Conservation (phyloP, 2,113 vertebrate species). For the Xyliphius kryptos region DNA sequence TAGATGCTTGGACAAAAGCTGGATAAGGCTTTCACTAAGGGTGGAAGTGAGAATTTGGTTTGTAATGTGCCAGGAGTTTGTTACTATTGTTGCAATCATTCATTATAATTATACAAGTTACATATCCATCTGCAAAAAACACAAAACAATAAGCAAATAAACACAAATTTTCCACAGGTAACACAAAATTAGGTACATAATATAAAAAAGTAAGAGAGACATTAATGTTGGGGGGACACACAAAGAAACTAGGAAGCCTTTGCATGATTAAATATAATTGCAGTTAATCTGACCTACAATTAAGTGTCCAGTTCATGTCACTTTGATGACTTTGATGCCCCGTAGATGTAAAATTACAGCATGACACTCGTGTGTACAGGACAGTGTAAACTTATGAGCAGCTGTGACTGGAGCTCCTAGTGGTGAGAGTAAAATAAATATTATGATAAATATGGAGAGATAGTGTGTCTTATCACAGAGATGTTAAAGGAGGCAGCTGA, state of each 20-base stretch:
- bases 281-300: neutral
- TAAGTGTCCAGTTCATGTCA: conserved; percentile 34
- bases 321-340: too few species aligned
- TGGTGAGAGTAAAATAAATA: neutral
- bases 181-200: too few species aligned
- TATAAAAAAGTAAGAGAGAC: too few species aligned
- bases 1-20: conserved; percentile 57
- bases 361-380: conserved; percentile 28
- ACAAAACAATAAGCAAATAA: too few species aligned
- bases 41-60: neutral
- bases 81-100: too few species aligned
- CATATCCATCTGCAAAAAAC: too few species aligned
- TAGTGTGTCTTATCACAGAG: conserved; percentile 1
- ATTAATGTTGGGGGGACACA: too few species aligned
- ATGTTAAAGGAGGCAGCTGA: conserved; percentile 3
- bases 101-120: too few species aligned
- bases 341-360: conserved; percentile 33
- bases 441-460: neutral
- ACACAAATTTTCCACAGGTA: too few species aligned
- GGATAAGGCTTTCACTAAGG: conserved; percentile 4
- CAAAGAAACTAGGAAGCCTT: too few species aligned
- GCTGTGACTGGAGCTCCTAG: conserved; percentile 28
- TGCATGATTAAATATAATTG: too few species aligned
- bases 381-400: conserved; percentile 48
- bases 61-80: neutral